Evolutionary conservation across 2,113 vertebrate species (phyloP).

Genomic region (Clarias batrachus): DNA sequence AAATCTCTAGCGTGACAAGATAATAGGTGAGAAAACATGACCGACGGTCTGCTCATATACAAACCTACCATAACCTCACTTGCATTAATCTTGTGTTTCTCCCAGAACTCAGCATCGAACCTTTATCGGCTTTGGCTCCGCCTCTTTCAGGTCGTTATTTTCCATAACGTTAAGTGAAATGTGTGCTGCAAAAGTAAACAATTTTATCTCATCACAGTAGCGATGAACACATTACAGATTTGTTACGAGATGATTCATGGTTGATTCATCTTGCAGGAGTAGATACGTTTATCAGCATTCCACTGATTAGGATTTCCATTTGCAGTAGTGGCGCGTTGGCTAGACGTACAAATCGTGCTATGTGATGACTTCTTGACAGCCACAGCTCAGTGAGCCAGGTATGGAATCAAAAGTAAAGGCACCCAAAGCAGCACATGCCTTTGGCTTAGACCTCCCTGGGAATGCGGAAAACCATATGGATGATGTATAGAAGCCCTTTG

Average conservation of each 20-base stretch:
- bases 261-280: not conserved
- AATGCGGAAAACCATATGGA: slow-evolving; percentile 21
- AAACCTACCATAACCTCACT: not conserved
- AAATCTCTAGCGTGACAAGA: slow-evolving; percentile 27
- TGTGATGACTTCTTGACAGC: not conserved
- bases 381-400: not conserved
- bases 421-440: not conserved
- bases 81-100: not conserved
- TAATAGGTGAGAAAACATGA: slow-evolving; percentile 27
- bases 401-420: slow-evolving; percentile 2
- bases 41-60: not conserved
- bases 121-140: not conserved
- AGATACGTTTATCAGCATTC: not conserved
- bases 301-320: not conserved
- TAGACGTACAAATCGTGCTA: not conserved
- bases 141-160: not conserved
- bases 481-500: not conserved
- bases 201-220: too few species aligned
- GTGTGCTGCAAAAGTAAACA: not conserved
- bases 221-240: not conserved
- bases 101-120: not conserved
- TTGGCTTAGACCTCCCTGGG: not conserved
- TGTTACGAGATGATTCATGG: not conserved
- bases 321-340: not conserved
- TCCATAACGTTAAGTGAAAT: not conserved